A percentile compares a stretch with the other conserved stretches of the same genome.
Conservation (phyloP, 53 echinoderm and acorn worm genomes). For the Luidia sarsii region DNA sequence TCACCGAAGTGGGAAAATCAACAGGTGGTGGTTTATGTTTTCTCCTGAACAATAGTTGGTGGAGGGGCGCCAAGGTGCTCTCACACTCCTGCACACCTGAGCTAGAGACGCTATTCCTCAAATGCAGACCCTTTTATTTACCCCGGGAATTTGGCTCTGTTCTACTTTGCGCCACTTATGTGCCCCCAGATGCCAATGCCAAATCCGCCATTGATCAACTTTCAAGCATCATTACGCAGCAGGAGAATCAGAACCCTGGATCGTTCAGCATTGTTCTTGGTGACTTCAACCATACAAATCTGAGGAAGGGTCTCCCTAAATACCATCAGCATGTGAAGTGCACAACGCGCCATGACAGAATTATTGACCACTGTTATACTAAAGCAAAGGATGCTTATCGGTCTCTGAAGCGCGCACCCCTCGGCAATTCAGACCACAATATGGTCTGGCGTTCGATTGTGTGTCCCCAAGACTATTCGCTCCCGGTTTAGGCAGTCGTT, state of each 20-base stretch:
- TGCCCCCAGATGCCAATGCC: constrained; percentile 30
- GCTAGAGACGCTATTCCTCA: constrained; percentile 36
- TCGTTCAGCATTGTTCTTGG: constrained; percentile 33
- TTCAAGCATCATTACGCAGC: not conserved
- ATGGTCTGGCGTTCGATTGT: no score
- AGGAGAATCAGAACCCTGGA: constrained; percentile 25
- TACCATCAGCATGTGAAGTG: constrained; percentile 41
- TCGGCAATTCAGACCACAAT: constrained; percentile 43
- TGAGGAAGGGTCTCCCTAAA: constrained; percentile 46
- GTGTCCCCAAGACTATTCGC: no score
- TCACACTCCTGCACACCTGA: constrained; percentile 32
- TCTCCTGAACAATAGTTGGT: constrained; percentile 38
- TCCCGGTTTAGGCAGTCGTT: no score
- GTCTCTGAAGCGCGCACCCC: constrained; percentile 40
- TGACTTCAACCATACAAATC: constrained; percentile 54
- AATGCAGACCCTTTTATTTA: no score
- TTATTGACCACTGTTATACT: constrained; percentile 33
- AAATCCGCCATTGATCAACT: constrained; percentile 4
- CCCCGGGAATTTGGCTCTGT: constrained; percentile 22
- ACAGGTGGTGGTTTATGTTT: constrained; percentile 33
- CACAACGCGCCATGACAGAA: constrained; percentile 37
- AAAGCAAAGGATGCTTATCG: constrained; percentile 17
- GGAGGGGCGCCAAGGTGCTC: constrained; percentile 25
- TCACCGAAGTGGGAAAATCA: constrained; percentile 43
- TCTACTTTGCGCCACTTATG: constrained; percentile 10